Conservation (phyloP, 2,888 invertebrate species). For the Hypsopygia costalis region DNA sequence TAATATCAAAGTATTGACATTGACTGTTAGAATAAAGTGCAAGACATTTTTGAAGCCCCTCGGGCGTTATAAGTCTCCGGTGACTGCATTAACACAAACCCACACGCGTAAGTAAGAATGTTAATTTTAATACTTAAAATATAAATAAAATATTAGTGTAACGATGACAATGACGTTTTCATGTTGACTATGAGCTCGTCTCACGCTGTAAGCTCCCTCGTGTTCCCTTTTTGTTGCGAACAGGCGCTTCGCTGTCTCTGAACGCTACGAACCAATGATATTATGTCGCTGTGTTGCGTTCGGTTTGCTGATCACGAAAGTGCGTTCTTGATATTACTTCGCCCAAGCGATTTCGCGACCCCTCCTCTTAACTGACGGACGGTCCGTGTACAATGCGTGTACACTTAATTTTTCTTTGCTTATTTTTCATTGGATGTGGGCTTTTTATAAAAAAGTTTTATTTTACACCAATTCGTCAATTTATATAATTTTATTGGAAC, state of each 20-base stretch:
- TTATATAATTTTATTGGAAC: constrained; percentile 37
- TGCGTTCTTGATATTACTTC: constrained; percentile 37
- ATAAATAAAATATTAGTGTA: constrained; percentile 31
- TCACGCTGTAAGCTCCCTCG: constrained; percentile 20
- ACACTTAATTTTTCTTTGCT: constrained; percentile 50
- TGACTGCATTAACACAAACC: constrained; percentile 75
- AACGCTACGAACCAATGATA: constrained; percentile 41
- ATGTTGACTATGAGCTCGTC: constrained; percentile 35
- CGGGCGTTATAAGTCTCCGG: constrained; percentile 29
- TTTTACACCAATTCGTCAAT: constrained; percentile 35
- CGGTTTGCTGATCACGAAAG: constrained; percentile 23
- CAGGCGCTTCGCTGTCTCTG: constrained; percentile 42
- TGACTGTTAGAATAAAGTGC: constrained; percentile 36
- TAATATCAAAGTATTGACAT: constrained; percentile 31
- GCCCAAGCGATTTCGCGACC: constrained; percentile 47
- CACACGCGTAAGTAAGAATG: constrained; percentile 67
- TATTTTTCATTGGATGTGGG: constrained; percentile 73
- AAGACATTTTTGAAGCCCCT: constrained; percentile 32
- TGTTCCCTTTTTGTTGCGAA: constrained; percentile 9
- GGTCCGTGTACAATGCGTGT: constrained; percentile 40
- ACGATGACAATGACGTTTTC: constrained; percentile 34
- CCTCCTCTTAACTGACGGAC: constrained; percentile 41
- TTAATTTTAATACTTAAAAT: constrained; percentile 38
- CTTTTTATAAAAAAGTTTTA: constrained; percentile 54
- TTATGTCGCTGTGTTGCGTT: constrained; percentile 21